phyloP scores from a whole-genome alignment of 2,113 vertebrate species.

The Cephalopholis sonnerati region DNA sequence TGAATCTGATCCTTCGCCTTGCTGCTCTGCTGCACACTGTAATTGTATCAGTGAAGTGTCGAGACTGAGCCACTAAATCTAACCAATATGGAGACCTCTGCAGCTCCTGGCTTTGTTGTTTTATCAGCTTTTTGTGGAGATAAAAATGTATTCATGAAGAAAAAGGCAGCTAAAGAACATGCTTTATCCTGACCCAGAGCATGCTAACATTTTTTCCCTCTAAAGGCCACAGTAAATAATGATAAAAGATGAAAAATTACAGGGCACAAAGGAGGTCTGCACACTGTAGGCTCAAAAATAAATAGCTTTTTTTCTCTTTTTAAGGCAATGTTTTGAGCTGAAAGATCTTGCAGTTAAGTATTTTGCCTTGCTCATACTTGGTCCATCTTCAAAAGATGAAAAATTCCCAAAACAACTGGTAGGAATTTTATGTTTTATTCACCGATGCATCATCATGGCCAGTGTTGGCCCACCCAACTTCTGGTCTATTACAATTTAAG shows the following conservation, averaged over 20 bases:
- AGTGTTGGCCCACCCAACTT: neutral
- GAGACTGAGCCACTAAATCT: neutral
- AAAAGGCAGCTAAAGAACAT: neutral
- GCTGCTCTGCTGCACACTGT: conserved; percentile 9
- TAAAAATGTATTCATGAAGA: conserved; percentile 10
- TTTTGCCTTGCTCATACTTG: too few relatives aligned
- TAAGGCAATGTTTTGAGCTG: too few relatives aligned
- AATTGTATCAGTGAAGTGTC: neutral
- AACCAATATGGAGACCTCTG: neutral
- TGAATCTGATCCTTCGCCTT: neutral
- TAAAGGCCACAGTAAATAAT: too few relatives aligned
- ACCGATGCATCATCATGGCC: too few relatives aligned
- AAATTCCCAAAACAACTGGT: too few relatives aligned
- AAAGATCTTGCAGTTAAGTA: too few relatives aligned
- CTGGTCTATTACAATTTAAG: neutral
- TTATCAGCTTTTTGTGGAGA: conserved; percentile 13
- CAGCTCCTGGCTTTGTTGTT: conserved; percentile 10
- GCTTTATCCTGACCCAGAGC: neutral
- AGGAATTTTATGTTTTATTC: too few relatives aligned
- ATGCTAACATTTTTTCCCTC: neutral
- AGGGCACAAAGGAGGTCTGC: too few relatives aligned
- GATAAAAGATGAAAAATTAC: too few relatives aligned
- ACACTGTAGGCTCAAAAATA: too few relatives aligned
- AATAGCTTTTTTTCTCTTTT: too few relatives aligned
- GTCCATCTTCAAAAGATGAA: too few relatives aligned